These are phyloP conservation scores for Phocides pigmalion DNA, from an alignment of 1,140 invertebrate genomes.

Conservation along the genomic window DNA sequence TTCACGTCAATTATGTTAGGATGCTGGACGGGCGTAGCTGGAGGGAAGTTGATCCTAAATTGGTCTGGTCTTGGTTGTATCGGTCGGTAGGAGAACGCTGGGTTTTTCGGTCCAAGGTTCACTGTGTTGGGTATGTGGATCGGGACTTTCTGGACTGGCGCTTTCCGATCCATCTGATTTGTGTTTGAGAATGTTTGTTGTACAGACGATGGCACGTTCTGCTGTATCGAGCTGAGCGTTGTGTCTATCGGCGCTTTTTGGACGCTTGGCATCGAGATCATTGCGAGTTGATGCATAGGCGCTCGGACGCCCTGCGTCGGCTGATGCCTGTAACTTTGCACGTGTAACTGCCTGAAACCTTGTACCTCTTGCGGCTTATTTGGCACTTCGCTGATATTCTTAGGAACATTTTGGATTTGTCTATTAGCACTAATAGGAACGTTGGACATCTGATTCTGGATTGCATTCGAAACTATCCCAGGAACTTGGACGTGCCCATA, in stretches of 20 bases:
- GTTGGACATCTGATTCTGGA: constrained; percentile 34
- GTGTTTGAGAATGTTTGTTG: constrained; percentile 12
- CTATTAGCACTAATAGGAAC: constrained; percentile 34
- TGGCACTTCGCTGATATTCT: constrained; percentile 24
- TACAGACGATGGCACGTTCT: background rate
- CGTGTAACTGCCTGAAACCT: constrained; percentile 16
- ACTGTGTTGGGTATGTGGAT: constrained; percentile 36
- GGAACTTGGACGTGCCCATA: constrained; percentile 35
- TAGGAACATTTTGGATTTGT: constrained; percentile 29
- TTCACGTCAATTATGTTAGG: constrained; percentile 10
- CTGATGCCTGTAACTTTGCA: constrained; percentile 15
- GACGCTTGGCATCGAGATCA: constrained; percentile 24
- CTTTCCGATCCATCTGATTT: constrained; percentile 31
- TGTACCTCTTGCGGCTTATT: constrained; percentile 24
- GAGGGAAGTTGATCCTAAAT: constrained; percentile 27
- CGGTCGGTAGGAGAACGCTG: constrained; percentile 39
- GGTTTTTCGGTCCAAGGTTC: constrained; percentile 38
- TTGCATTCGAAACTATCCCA: constrained; percentile 19
- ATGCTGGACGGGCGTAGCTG: constrained; percentile 17
- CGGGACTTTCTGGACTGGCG: constrained; percentile 30
- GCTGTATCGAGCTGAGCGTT: background rate
- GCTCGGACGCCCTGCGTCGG: constrained; percentile 13
- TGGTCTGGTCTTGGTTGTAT: constrained; percentile 50
- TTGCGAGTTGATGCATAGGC: constrained; percentile 11
- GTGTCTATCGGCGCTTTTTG: constrained; percentile 13